These are phyloP conservation scores for Cossypha caffra DNA, from an alignment of 2,797 vertebrate species.

Conservation along the genomic window DNA sequence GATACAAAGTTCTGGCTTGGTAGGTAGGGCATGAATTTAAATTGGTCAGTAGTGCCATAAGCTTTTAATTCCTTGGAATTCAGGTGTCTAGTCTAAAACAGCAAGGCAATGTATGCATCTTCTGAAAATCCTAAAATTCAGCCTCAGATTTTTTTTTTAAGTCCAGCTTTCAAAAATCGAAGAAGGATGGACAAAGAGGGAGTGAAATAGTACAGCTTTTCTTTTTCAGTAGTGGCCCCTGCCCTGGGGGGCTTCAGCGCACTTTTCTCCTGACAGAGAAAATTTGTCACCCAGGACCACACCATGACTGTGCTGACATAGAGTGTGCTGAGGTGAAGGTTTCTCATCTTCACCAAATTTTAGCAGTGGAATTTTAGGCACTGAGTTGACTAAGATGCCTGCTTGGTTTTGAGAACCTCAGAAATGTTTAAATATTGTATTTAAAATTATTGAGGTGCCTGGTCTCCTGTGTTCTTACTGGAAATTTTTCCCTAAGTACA, in stretches of 20 bases:
- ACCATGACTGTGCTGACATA: neutral
- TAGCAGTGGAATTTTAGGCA: neutral
- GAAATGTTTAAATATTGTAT: neutral
- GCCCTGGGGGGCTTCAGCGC: neutral
- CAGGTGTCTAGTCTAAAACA: neutral
- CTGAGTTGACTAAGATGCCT: neutral
- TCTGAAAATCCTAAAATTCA: neutral
- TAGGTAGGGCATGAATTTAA: neutral
- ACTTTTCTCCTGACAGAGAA: neutral
- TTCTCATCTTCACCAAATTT: neutral
- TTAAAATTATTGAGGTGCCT: neutral
- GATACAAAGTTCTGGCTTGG: neutral
- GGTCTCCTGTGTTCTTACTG: neutral
- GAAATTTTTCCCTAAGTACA: neutral
- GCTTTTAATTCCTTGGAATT: neutral
- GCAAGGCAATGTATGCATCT: neutral
- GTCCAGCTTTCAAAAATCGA: neutral
- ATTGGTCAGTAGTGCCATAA: neutral
- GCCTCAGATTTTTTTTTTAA: neutral
- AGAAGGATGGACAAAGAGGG: neutral
- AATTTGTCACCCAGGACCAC: neutral
- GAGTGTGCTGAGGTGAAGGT: neutral
- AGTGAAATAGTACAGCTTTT: neutral
- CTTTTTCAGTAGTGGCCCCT: neutral
- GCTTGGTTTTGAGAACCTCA: neutral